Percentiles rank a stretch among this genome's conserved stretches.
Evolutionary conservation across 92 coral and sea anemone genomes (phyloP).

Genomic region (Metridium senile): DNA sequence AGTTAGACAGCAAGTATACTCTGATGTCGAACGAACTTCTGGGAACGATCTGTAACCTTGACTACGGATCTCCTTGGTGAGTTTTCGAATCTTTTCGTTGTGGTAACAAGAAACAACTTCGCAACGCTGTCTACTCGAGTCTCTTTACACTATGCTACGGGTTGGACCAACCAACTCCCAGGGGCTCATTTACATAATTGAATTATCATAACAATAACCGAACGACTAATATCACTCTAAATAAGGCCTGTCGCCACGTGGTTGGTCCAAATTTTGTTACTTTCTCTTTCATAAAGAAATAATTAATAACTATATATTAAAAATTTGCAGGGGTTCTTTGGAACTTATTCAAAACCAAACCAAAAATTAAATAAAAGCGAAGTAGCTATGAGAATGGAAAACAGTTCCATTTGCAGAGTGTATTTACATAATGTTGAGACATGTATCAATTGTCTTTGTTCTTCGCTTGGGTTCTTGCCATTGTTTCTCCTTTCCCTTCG

Average conservation of each 20-base stretch:
- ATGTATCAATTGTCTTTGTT: neutral
- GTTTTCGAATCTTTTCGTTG: slow-evolving; percentile 86
- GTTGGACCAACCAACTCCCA: slow-evolving; percentile 23
- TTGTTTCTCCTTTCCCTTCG: neutral
- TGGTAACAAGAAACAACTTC: slow-evolving; percentile 95
- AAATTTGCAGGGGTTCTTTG: neutral
- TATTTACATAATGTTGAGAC: slow-evolving; percentile 8
- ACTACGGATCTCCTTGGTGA: slow-evolving; percentile 99
- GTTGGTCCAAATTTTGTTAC: neutral
- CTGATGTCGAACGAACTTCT: slow-evolving; percentile 82
- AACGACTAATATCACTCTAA: neutral
- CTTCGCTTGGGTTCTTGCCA: neutral
- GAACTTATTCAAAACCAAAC: neutral
- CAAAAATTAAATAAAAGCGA: no score
- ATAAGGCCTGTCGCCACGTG: slow-evolving; percentile 14
- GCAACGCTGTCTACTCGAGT: slow-evolving; percentile 88
- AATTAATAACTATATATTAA: neutral
- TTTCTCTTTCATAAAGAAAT: neutral
- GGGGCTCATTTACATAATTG: slow-evolving; percentile 27
- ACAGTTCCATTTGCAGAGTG: neutral
- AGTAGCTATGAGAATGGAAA: no score
- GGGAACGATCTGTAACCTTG: slow-evolving; percentile 99
- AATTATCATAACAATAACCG: slow-evolving; percentile 1
- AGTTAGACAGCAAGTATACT: slow-evolving; percentile 77
- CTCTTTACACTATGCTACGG: slow-evolving; percentile 24